Base-by-base conservation (phyloP, 2,888 invertebrate species). In the Dryomyza anilis region DNA sequence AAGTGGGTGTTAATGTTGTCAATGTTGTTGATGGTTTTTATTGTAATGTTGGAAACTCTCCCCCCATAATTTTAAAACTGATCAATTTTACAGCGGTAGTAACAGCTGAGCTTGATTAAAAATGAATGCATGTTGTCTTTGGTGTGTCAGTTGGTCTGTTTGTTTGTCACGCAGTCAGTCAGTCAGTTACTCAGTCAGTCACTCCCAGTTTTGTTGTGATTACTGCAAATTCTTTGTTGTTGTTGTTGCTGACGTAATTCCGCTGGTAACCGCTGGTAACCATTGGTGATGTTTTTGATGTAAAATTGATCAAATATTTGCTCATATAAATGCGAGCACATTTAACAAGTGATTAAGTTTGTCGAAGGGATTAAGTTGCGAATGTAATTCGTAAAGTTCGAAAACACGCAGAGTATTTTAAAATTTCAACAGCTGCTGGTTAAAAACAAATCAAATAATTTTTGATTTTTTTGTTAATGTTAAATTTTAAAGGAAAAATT, bases 31-130 rank as follows among this genome's bases (percentile, higher is more conserved):
- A 12, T 33, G 33, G 33, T 33, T 7, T 33, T 33, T 7, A 12
- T 12, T 7, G 7, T 33, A 12, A 12, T 33, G 39, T 2, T 39
- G 48, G 27, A 7, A 21, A 5, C 48, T 50, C 21, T 16, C 12
- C 19, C 19, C 2, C 16, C 46, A 12, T n/a, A n/a, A n/a, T n/a
- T n/a, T n/a, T n/a, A n/a, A n/a, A n/a, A n/a, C n/a, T n/a, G n/a
- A n/a, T n/a, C 43, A 43, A 16, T 43, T 43, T 43, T 43, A 43
- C 19, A 23, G 25, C 25, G 50, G 12, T 5, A n/a, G 14, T n/a
- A 50, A 25, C 55, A 55, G 55, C 55, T 55, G 55, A 55, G 33
- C 36, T 55, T 55, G 55, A 55, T 55, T 55, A 55, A 55, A 55
- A 55, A 36, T 23, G 7, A 25, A 50, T 50, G 23, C 27, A 7